Evolutionary conservation across 2,797 vertebrate genomes (phyloP), one percentile per base, ranked within the genome.

Genomic region (Cottoperca gobio): DNA sequence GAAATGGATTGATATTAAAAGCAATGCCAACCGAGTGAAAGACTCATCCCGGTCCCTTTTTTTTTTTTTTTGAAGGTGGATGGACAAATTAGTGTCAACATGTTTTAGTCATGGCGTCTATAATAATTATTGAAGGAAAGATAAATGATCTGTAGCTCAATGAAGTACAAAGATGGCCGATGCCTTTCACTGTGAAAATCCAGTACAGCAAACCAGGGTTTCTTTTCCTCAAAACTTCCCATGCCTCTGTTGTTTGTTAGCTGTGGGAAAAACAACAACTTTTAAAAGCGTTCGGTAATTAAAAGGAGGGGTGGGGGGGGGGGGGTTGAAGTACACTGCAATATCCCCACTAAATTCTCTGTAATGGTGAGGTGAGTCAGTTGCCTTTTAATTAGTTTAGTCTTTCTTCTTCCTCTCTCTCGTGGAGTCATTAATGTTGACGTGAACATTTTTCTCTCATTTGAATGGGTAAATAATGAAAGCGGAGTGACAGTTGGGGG

Each of bases 381-480:
- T 82, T 21, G 65, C 81, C 79, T 89, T n/a, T n/a, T 94, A 92
- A 94, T 94, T 93, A 87, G 83, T 89, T 89, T 69, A 79, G 86
- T 84, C 77, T 75, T 81, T 82, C 67, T 79, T 65, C 69, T 81
- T 5, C 61, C 76, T 70, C 82, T 75, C 79, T 78, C 65, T 67
- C 0, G 61, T 76, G 73, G 75, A 90, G 89, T 92, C 92, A 93
- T 93, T 94, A 92, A 93, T 91, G 90, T 88, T 40, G 83, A 89
- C 85, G 28, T 67, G 86, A 92, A 93, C 82, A 86, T 88, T 92
- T 91, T 92, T 88, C 86, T 90, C 82, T 88, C 87, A 90, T 94
- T 92, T 91, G 86, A 89, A 86, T 78, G 76, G 53, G 90, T 91
- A 93, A 94, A 93, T 94, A 93, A 94, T 90, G 88, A 83, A 89